These are phyloP conservation scores for Celastrina argiolus DNA, from an alignment of 2,888 invertebrate genomes.

Conservation along the genomic window DNA sequence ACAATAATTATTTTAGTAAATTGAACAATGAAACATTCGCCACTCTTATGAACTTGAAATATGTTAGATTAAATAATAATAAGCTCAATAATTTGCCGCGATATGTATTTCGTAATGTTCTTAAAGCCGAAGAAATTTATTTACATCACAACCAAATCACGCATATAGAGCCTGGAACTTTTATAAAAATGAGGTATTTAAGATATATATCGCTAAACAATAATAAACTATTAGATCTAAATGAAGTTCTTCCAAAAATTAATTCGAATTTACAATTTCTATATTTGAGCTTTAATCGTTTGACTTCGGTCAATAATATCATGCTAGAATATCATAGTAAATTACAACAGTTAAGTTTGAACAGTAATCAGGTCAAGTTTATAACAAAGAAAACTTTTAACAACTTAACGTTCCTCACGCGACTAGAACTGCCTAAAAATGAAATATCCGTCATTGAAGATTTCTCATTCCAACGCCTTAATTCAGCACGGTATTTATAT, in stretches of 20 bases:
- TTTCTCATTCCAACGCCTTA: slow-evolving; percentile 87
- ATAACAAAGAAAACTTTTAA: slow-evolving; percentile 85
- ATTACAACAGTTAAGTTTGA: slow-evolving; percentile 89
- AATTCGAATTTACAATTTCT: slow-evolving; percentile 84
- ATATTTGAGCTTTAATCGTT: slow-evolving; percentile 86
- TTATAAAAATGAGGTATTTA: slow-evolving; percentile 83
- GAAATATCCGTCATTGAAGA: slow-evolving; percentile 88
- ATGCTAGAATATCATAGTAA: slow-evolving; percentile 87
- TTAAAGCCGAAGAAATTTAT: slow-evolving; percentile 87
- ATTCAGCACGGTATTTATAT: slow-evolving; percentile 86
- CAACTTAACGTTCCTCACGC: slow-evolving; percentile 84
- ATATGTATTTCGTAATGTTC: slow-evolving; percentile 86
- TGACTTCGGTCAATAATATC: slow-evolving; percentile 84
- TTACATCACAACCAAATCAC: slow-evolving; percentile 91
- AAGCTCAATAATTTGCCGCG: slow-evolving; percentile 84
- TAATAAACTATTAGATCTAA: slow-evolving; percentile 85
- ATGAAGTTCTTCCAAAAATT: slow-evolving; percentile 86
- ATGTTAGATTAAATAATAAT: slow-evolving; percentile 91
- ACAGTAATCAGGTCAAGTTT: slow-evolving; percentile 85
- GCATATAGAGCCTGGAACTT: slow-evolving; percentile 87
- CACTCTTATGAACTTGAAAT: slow-evolving; percentile 83
- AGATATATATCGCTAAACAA: slow-evolving; percentile 91
- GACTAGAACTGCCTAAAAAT: slow-evolving; percentile 88
- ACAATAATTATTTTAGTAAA: slow-evolving; percentile 89
- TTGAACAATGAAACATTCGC: slow-evolving; percentile 88